Percentiles rank a stretch among this genome's conserved stretches.
These are phyloP conservation scores for Shinisaurus crocodilurus DNA, from an alignment of 2,113 vertebrate species.

Conservation along the genomic window DNA sequence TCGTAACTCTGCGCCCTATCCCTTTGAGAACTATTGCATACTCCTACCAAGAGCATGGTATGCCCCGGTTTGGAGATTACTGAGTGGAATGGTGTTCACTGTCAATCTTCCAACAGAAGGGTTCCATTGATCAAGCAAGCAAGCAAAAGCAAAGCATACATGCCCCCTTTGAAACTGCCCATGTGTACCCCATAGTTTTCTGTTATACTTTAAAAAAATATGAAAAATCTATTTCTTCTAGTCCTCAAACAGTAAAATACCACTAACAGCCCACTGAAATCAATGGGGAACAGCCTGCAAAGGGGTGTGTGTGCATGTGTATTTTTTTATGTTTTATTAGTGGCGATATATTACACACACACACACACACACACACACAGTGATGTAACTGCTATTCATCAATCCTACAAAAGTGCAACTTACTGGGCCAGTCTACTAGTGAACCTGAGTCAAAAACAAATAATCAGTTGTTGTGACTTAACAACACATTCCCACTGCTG, in stretches of 20 bases:
- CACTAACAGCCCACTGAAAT: neutral
- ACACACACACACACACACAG: no score
- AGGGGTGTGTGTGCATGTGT: neutral
- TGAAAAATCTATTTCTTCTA: neutral
- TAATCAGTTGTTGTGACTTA: neutral
- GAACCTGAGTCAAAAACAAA: neutral
- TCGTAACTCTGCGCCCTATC: neutral
- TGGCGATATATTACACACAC: no score
- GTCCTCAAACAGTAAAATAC: neutral
- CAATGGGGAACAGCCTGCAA: neutral
- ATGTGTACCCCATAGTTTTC: neutral
- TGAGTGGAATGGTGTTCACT: neutral
- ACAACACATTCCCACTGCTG: neutral
- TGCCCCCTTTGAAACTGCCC: neutral
- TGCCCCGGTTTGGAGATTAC: no score
- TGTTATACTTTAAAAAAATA: neutral
- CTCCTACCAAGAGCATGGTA: no score
- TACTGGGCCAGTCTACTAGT: neutral
- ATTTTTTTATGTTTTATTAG: neutral
- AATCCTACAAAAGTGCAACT: neutral
- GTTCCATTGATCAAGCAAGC: neutral
- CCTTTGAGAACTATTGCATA: neutral
- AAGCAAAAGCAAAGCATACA: neutral
- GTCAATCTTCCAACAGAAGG: neutral
- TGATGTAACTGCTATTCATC: neutral